These are phyloP conservation scores for Matsumurasca onukii DNA, from an alignment of 1,140 invertebrate genomes.

Conservation along the genomic window DNA sequence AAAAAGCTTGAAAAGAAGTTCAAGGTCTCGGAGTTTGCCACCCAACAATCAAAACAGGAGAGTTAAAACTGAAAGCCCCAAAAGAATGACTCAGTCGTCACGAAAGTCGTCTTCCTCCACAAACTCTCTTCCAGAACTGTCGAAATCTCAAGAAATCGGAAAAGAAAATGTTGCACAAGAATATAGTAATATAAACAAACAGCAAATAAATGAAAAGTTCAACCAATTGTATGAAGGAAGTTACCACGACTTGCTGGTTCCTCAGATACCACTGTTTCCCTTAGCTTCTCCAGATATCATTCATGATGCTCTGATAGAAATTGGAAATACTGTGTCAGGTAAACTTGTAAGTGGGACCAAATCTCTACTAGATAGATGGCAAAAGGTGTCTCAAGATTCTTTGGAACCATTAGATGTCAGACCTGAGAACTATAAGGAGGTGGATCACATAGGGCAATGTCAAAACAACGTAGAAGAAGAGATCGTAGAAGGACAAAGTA, in stretches of 20 bases:
- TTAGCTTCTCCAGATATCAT: conserved; percentile 40
- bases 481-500: conserved; percentile 24
- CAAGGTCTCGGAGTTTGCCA: conserved; percentile 30
- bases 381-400: conserved; percentile 9
- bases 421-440: neutral
- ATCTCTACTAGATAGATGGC: conserved; percentile 53
- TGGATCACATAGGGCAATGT: neutral
- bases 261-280: conserved; percentile 39
- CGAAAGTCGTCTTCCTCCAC: neutral
- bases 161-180: no score
- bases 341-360: conserved; percentile 54
- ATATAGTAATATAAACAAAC: neutral
- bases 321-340: conserved; percentile 51
- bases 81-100: neutral
- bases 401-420: conserved; percentile 11
- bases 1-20: conserved; percentile 40
- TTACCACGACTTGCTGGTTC: conserved; percentile 24
- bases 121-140: conserved; percentile 23
- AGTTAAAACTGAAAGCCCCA: conserved; percentile 8
- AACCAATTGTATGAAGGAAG: conserved; percentile 13
- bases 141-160: neutral
- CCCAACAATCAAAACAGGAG: conserved; percentile 25
- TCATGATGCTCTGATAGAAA: conserved; percentile 52
- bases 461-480: conserved; percentile 23
- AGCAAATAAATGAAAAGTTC: conserved; percentile 8